Base-by-base conservation (phyloP, 2,113 vertebrate species). In the Nothocercus nigrocapillus region DNA sequence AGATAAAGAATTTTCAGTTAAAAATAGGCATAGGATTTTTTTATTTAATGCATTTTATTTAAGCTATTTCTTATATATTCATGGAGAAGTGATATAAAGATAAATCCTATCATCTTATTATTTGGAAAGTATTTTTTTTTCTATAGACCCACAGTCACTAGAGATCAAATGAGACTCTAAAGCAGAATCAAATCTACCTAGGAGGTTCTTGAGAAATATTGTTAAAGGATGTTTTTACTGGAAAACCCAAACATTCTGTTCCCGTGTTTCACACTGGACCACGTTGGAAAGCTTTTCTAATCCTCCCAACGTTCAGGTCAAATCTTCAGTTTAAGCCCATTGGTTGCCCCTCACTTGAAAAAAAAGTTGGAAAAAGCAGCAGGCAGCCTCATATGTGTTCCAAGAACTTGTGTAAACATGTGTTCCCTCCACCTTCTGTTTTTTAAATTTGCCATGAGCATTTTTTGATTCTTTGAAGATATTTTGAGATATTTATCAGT, bases 171-270 rank as follows among this genome's bases (percentile, higher is more conserved):
- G 8, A 84, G 5, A 18, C 5, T 28, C 9, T 69, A 70, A 86
- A 74, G 7, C 14, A 66, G 0, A 0, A 44, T 42, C 34, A 56
- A 2, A 56, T 11, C 54, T 86, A 56, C 40, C 19, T 9, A 40
- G 17, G 27, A 30, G 13, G 11, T 56, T 82, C 45, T 58, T 72
- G 28, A 67, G 38, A 67, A 61, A 34, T 4, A 40, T 10, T 25
- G 3, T 73, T 73, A 64, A 59, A 76, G 44, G 28, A 2, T 7
- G 82, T 42, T 45, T 27, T 61, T 5, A 32, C 28, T 40, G n/a
- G 38, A 47, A 90, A 77, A 4, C 42, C 27, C 6, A 30, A 25
- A 22, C 30, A 82, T 7, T 62, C 47, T 30, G 24, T 36, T 47
- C 20, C 44, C 9, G 36, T 82, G 53, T 28, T 61, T 89, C 58